Percentiles rank a stretch among this genome's conserved stretches.
These are phyloP conservation scores for Loxodonta africana DNA, from an alignment of 2,113 vertebrate species.

Conservation along the genomic window DNA sequence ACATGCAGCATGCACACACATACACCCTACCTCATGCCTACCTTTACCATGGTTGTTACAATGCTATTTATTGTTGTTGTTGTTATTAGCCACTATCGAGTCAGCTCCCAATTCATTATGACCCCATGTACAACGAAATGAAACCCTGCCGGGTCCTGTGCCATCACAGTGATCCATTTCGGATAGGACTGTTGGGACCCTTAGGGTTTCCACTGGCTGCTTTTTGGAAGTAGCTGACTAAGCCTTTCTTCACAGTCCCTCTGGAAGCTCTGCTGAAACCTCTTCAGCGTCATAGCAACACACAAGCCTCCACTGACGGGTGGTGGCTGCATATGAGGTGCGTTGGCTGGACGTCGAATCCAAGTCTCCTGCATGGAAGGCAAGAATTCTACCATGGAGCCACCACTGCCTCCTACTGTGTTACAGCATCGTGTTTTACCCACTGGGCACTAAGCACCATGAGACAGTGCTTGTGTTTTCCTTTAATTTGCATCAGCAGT, in stretches of 20 bases:
- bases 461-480: not conserved
- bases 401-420: not conserved
- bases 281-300: not conserved
- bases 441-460: not conserved
- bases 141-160: not conserved
- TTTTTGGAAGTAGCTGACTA: not conserved
- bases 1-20: accelerated
- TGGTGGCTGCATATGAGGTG: not conserved
- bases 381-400: not conserved
- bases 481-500: not conserved
- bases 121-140: not conserved
- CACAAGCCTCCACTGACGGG: not conserved
- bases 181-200: not conserved
- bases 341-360: not conserved
- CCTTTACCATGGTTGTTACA: not conserved
- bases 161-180: not conserved
- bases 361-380: not conserved
- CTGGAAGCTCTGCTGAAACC: not conserved
- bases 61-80: not conserved
- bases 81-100: not conserved
- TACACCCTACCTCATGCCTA: accelerated
- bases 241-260: not conserved
- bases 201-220: not conserved
- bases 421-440: not conserved
- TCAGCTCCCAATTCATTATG: not conserved